Base-by-base conservation (phyloP, 1,140 invertebrate genomes). In the Aphaenogaster rudis region DNA sequence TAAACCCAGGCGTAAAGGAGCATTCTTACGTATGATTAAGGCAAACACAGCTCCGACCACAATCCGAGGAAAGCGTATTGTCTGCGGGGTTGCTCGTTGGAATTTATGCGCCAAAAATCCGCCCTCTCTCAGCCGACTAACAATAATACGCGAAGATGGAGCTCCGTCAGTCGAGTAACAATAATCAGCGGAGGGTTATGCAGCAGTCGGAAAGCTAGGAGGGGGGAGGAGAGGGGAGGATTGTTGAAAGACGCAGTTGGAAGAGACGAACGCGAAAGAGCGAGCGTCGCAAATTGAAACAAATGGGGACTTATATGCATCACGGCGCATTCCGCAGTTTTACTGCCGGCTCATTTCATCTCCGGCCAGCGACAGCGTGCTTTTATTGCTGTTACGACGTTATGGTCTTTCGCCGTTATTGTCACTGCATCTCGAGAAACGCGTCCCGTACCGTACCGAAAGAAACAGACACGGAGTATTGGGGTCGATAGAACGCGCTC, bases 241-340 rank as follows among this genome's bases (percentile, higher is more conserved):
- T 45, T 9, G n/a, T 80, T 57, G 57, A 87, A 80, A 67, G 42
- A 33, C 48, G 15, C 42, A 21, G 79, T 52, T 81, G 79, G 82
- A 76, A 45, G n/a, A 77, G 88, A 90, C 66, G 78, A 82, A 87
- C 54, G 78, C 80, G 82, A 82, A 81, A 42, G 48, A 52, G 61
- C 78, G 74, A 67, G 81, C 45, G 76, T 88, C 80, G 86, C 90
- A 94, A 94, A 94, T 94, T 94, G 94, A 94, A 94, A 95, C 93
- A 94, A 94, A 94, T 94, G 90, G 89, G 86, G 93, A 93, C 91
- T 94, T 93, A 93, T 94, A 94, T 93, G 93, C 91, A 93, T 93
- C 93, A 87, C 85, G 88, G 88, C 88, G 90, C 90, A 92, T 94
- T 92, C 86, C 74, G 88, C 86, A 91, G 91, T 93, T 95, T 94